Evolutionary conservation across 2,888 invertebrate species (phyloP), one percentile per base, ranked within the genome.

Genomic region (Monopis laevigella): DNA sequence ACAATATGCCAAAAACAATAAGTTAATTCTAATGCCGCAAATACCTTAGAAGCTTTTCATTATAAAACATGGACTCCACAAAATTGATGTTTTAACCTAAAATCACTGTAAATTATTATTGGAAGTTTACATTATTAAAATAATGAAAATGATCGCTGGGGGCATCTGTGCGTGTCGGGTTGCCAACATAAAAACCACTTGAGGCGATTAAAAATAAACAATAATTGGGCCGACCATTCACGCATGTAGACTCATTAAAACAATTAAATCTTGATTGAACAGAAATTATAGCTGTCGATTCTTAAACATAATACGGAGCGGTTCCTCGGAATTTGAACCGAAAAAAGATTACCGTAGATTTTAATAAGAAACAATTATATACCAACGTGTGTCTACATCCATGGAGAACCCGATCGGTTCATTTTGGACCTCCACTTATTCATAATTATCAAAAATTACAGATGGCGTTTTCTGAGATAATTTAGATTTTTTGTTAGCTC

Each of bases 231-330:
- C 74, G 77, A 63, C 77, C 69, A 77, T 80, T 80, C 80, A 80
- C 80, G 80, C 80, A 80, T 78, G 78, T 62, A 64, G 74, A 59
- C 78, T 80, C 80, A 80, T 80, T 80, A 80, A 80, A 80, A 80
- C 80, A 80, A 80, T 80, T 80, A 80, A 80, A 80, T 80, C 80
- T 80, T 80, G 80, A 80, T 80, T 80, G 80, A 78, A 80, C 80
- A 72, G 65, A 80, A 80, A 80, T 80, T 80, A 80, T 80, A 80
- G 78, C 78, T 80, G 80, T 80, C 80, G 80, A 80, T 78, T 77
- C 66, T 75, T 70, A 65, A 74, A 74, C 72, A 75, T 78, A 75
- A 78, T 78, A 65, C 68, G 77, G 65, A 65, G 65, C 59, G 17
- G 54, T 60, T 67, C 67, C 59, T 54, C 58, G 73, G 77, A 72